Base-by-base conservation (phyloP, 2,113 vertebrate genomes). In the Hylia prasina region DNA sequence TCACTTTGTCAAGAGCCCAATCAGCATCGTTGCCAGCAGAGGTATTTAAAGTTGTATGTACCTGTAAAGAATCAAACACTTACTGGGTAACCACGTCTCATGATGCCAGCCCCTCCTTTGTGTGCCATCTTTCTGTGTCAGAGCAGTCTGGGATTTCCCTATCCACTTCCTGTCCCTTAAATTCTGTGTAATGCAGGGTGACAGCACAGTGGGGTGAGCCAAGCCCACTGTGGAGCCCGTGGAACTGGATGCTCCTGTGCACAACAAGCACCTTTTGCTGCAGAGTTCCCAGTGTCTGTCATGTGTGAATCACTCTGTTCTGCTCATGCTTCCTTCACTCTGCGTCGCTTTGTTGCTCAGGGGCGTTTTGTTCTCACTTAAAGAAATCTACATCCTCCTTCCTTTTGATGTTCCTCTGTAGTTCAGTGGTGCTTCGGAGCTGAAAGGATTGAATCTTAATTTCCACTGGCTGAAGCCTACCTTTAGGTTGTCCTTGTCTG, bases 281-380 rank as follows among this genome's bases (percentile, higher is more conserved):
- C 33, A 44, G 40, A 23, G 65, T 9, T 91, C 66, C 39, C 37
- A 44, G 8, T 2, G 23, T 13, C 40, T 82, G 40, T 89, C 30
- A 13, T 27, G 50, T 89, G 92, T 76, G 84, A 90, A 87, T 72
- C 65, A 33, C 63, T 90, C 84, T 82, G 61, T 60, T 91, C 84
- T 93, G 87, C 61, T 96, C 51, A 3, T 79, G 90, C 48, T 94
- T 94, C 90, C 90, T 94, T 94, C 73, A 9, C 82, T 91, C 81
- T 84, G 81, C 60, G 11, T 93, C 2, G 0, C 58, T 85, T 68
- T 57, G 25, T n/a, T 37, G 66, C 95, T 91, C 10, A 24, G 54
- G 75, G 75, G 57, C 11, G 20, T 88, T 85, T 82, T 90, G 22
- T 82, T 69, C 22, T 79, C 51, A 14, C 23, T 81, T 57, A 30